Percentiles rank a stretch among this genome's conserved stretches.
These are phyloP conservation scores for Sander lucioperca DNA, from an alignment of 2,113 vertebrate genomes.

Conservation along the genomic window DNA sequence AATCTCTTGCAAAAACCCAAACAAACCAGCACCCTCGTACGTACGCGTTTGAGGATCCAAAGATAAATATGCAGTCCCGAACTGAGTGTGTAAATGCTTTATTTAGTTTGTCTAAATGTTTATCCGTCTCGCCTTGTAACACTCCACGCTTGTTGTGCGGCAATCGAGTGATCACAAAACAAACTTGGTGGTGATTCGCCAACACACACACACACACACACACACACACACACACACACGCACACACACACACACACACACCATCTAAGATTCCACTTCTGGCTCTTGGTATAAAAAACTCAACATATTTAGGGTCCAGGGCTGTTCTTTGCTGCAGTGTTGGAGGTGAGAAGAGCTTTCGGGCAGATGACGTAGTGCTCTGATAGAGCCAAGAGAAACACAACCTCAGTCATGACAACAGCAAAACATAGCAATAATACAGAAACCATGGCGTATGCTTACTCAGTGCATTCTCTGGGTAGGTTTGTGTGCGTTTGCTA, in stretches of 20 bases:
- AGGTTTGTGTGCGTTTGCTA: slow-evolving; percentile 47
- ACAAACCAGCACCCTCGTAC: slow-evolving; percentile 67
- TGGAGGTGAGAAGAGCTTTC: slow-evolving; percentile 55
- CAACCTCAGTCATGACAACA: slow-evolving; percentile 51
- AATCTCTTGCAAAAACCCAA: slow-evolving; percentile 71
- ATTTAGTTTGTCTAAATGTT: slow-evolving; percentile 86
- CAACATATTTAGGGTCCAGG: slow-evolving; percentile 40
- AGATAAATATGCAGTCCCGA: slow-evolving; percentile 73
- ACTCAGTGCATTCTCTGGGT: not conserved
- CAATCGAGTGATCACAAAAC: slow-evolving; percentile 71
- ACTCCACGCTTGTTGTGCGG: slow-evolving; percentile 73
- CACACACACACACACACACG: slow-evolving; percentile 54
- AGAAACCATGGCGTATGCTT: not conserved
- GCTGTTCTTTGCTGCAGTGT: slow-evolving; percentile 19
- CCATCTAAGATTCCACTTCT: slow-evolving; percentile 63
- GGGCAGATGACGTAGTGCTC: slow-evolving; percentile 34
- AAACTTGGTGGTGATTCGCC: slow-evolving; percentile 68
- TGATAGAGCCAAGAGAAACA: slow-evolving; percentile 55
- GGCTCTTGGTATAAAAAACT: slow-evolving; percentile 61
- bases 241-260: slow-evolving; percentile 52
- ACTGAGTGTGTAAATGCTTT: slow-evolving; percentile 69
- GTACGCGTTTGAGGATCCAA: slow-evolving; percentile 61
- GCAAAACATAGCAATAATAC: slow-evolving; percentile 52
- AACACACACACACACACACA: slow-evolving; percentile 61
- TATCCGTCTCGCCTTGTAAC: slow-evolving; percentile 76